Base-by-base conservation (phyloP, 2,888 invertebrate genomes). In the Meloe dianella region DNA sequence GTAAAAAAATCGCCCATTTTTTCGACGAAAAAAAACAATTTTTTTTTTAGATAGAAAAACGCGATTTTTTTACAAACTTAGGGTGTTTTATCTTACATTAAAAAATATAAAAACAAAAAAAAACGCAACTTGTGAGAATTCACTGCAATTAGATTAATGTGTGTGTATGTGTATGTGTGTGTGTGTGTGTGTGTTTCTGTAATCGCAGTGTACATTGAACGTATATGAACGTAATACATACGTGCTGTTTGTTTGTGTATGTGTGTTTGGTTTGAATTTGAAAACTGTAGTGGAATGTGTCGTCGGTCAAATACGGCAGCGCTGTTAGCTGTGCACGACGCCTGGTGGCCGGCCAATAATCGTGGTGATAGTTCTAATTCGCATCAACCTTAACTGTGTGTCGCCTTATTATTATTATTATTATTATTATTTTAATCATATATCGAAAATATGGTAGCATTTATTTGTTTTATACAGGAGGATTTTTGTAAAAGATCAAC, bases 371-470 rank as follows among this genome's bases (percentile, higher is more conserved):
- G n/a, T n/a, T 17, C 17, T 7, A 17, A 5, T 5, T 12, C 35
- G 12, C 14, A 17, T 17, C 41, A 41, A 41, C 17, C 1, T n/a
- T 41, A 41, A 41, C 12, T n/a, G 41, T n/a, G 32, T 32, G 32
- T 32, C 27, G 4, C 3, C 32, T 9, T 10, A 32, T 32, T n/a
- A n/a, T n/a, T n/a, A n/a, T n/a, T n/a, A n/a, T n/a, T n/a, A n/a
- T n/a, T n/a, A n/a, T n/a, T n/a, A n/a, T n/a, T n/a, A n/a, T n/a
- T n/a, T n/a, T n/a, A n/a, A n/a, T n/a, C n/a, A n/a, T n/a, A n/a
- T n/a, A n/a, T n/a, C n/a, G n/a, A n/a, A 84, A 86, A 85, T 84
- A 86, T 86, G 86, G 85, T 85, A 85, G 83, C 85, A 77, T 80
- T 82, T 79, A 79, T 82, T 79, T 82, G 83, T 77, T 84, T 83